Evolutionary conservation across 2,888 invertebrate species (phyloP).

Genomic region (Sycophila texana): DNA sequence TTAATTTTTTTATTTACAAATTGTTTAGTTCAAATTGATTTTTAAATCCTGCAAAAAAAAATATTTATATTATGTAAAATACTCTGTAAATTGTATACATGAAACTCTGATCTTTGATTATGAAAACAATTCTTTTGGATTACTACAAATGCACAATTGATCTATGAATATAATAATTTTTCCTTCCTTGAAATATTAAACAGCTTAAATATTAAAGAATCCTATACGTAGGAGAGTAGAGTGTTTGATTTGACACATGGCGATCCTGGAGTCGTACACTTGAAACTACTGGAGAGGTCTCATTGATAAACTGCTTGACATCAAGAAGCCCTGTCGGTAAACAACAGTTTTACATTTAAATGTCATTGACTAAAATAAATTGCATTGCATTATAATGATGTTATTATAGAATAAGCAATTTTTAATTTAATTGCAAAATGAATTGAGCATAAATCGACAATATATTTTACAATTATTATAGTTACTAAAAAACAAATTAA

Average conservation of each 20-base stretch:
- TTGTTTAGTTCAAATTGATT: background rate
- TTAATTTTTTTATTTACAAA: background rate
- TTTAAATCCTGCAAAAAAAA: too few species aligned
- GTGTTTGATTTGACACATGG: conserved; percentile 42
- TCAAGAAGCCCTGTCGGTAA: conserved; percentile 42
- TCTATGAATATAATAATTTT: too few species aligned
- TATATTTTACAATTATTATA: background rate
- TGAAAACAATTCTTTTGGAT: too few species aligned
- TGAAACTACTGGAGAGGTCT: conserved; percentile 54
- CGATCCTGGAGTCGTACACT: conserved; percentile 60
- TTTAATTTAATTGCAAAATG: too few species aligned
- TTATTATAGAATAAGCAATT: too few species aligned
- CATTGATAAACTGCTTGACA: conserved; percentile 7
- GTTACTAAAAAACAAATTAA: background rate
- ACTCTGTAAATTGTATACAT: too few species aligned
- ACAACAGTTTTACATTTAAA: background rate
- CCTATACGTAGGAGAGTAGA: conserved; percentile 26
- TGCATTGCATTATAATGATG: too few species aligned
- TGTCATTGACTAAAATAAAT: too few species aligned
- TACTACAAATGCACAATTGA: too few species aligned
- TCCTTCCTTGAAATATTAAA: background rate
- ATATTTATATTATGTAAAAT: too few species aligned
- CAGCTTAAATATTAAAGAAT: too few species aligned
- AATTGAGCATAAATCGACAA: background rate
- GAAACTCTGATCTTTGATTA: too few species aligned